Conservation (phyloP, 2,888 invertebrate species). For the Agrotis segetum region DNA sequence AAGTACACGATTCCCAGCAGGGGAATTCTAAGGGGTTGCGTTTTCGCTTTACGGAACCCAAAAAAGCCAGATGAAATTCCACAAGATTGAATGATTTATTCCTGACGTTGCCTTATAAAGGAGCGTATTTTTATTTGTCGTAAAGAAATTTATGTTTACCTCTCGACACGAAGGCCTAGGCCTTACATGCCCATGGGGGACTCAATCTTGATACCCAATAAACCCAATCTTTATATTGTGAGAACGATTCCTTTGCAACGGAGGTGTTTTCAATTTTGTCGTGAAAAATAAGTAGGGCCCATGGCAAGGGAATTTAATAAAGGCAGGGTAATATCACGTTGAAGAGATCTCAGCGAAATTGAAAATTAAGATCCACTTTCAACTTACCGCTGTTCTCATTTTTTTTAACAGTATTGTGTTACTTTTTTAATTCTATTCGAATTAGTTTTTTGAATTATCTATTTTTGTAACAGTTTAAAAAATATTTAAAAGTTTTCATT, state of each 20-base stretch:
- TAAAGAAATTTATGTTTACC: constrained; percentile 85
- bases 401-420: constrained; percentile 63
- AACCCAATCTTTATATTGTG: constrained; percentile 87
- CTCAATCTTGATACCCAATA: constrained; percentile 80
- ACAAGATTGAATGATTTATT: constrained; percentile 87
- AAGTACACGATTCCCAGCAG: constrained; percentile 41
- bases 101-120: constrained; percentile 73
- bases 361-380: constrained; percentile 81
- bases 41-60: constrained; percentile 54
- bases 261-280: constrained; percentile 86
- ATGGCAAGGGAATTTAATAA: constrained; percentile 83
- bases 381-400: constrained; percentile 66
- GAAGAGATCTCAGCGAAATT: constrained; percentile 78
- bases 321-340: constrained; percentile 77
- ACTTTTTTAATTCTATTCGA: constrained; percentile 59
- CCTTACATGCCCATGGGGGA: constrained; percentile 75
- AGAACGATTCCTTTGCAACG: constrained; percentile 77
- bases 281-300: constrained; percentile 79
- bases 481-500: constrained; percentile 2
- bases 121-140: constrained; percentile 86
- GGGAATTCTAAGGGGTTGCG: constrained; percentile 57
- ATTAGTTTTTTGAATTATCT: constrained; percentile 3
- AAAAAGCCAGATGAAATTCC: constrained; percentile 69
- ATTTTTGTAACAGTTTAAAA: neutral
- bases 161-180: constrained; percentile 67